Conservation (phyloP, 2,113 vertebrate genomes). For the Cricetomys ansorgei region DNA sequence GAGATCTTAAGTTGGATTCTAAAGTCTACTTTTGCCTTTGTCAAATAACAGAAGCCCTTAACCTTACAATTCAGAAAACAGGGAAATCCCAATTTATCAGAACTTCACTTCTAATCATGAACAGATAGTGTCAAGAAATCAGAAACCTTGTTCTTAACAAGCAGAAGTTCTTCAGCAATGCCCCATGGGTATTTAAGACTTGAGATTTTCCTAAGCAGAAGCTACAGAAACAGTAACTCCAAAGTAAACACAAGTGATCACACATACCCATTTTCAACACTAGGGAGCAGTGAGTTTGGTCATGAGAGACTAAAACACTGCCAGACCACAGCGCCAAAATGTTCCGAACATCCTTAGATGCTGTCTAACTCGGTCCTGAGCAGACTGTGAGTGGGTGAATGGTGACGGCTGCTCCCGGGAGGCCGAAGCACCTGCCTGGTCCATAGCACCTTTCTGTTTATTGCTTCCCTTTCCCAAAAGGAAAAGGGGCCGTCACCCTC, state of each 20-base stretch:
- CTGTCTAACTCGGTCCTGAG: not conserved
- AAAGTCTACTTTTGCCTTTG: slow-evolving; percentile 24
- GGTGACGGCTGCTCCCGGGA: not conserved
- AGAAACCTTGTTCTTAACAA: not conserved
- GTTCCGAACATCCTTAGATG: not conserved
- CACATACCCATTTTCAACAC: not conserved
- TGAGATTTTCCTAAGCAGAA: not conserved
- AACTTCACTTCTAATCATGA: not conserved
- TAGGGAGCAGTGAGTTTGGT: not conserved
- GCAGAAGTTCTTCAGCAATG: not conserved
- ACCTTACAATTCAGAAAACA: slow-evolving; percentile 39
- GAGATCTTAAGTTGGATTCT: slow-evolving; percentile 1
- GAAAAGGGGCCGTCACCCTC: not conserved
- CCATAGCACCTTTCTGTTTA: not conserved
- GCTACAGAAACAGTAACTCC: not conserved
- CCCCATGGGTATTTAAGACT: not conserved
- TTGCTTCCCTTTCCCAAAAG: not conserved
- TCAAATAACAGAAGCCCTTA: not conserved
- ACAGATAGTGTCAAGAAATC: not conserved
- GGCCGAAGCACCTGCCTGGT: not conserved
- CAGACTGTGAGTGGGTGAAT: not conserved
- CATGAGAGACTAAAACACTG: not conserved
- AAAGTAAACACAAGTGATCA: slow-evolving; percentile 2
- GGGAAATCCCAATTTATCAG: not conserved
- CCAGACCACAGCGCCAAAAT: not conserved